Evolutionary conservation across 1,140 invertebrate genomes (phyloP).

Genomic region (Drosophila lacertosa): DNA sequence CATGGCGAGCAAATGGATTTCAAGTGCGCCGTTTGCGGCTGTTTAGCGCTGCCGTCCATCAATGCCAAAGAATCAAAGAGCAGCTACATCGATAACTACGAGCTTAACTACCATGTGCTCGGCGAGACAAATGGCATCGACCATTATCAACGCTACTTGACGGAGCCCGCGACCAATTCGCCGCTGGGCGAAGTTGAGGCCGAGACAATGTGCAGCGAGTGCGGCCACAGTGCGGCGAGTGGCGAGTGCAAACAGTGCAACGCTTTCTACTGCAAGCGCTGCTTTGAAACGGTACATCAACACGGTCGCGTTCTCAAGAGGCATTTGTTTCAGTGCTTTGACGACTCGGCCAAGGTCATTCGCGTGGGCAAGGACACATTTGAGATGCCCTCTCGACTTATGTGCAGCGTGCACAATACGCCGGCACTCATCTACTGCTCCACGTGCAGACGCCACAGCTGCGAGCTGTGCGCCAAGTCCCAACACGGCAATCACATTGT

Average conservation of each 20-base stretch:
- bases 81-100: slow-evolving; percentile 35
- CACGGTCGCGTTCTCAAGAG: slow-evolving; percentile 62
- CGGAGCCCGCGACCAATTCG: slow-evolving; percentile 39
- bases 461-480: slow-evolving; percentile 6
- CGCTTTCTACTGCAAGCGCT: slow-evolving; percentile 59
- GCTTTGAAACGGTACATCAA: slow-evolving; percentile 63
- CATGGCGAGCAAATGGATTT: slow-evolving; percentile 37
- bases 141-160: slow-evolving; percentile 24
- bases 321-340: slow-evolving; percentile 37
- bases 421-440: slow-evolving; percentile 35
- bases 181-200: slow-evolving; percentile 9
- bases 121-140: slow-evolving; percentile 41
- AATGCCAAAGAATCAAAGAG: slow-evolving; percentile 25
- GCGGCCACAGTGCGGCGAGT: slow-evolving; percentile 18
- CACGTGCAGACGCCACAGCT: slow-evolving; percentile 17
- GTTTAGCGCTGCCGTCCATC: slow-evolving; percentile 35
- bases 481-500: slow-evolving; percentile 20
- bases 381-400: slow-evolving; percentile 7
- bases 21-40: slow-evolving; percentile 53
- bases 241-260: slow-evolving; percentile 65
- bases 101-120: slow-evolving; percentile 68
- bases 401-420: slow-evolving; percentile 36
- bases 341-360: not conserved
- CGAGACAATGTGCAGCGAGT: slow-evolving; percentile 62
- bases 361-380: slow-evolving; percentile 43